A percentile compares a stretch with the other conserved stretches of the same genome.
Conservation (phyloP, 2,888 invertebrate species). For the Ormyrus pomaceus region DNA sequence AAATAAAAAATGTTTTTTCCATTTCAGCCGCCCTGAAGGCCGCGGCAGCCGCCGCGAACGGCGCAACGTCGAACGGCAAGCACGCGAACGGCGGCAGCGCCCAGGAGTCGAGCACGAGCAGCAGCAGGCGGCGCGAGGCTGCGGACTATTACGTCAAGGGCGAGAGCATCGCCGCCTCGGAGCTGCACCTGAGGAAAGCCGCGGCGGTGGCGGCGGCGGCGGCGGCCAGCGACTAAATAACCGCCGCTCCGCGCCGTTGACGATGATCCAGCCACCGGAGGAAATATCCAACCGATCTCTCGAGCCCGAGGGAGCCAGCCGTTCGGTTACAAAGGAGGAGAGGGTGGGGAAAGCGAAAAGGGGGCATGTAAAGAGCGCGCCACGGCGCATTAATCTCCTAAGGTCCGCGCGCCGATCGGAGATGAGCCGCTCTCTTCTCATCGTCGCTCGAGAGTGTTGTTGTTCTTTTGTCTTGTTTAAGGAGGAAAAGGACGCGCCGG, state of each 20-base stretch:
- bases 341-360: not conserved
- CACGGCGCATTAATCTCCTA: too few relatives aligned
- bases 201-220: constrained; percentile 57
- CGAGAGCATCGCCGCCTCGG: constrained; percentile 72
- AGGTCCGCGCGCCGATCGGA: too few relatives aligned
- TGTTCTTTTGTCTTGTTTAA: not conserved
- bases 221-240: constrained; percentile 66
- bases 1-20: too few relatives aligned
- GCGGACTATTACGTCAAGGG: constrained; percentile 78
- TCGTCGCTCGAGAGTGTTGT: too few relatives aligned
- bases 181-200: constrained; percentile 70
- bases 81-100: constrained; percentile 51
- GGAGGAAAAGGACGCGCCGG: constrained; percentile 8
- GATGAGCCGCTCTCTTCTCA: too few relatives aligned
- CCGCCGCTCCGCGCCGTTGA: too few relatives aligned
- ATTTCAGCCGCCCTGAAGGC: constrained; percentile 21
- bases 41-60: constrained; percentile 17
- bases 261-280: too few relatives aligned
- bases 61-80: constrained; percentile 62
- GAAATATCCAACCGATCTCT: too few relatives aligned
- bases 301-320: constrained; percentile 2
- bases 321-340: not conserved
- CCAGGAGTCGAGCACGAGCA: constrained; percentile 50
- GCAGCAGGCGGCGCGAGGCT: constrained; percentile 71
- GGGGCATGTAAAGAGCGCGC: not conserved